phyloP scores from a whole-genome alignment of 2,113 vertebrate species.

The Barbus barbus region DNA sequence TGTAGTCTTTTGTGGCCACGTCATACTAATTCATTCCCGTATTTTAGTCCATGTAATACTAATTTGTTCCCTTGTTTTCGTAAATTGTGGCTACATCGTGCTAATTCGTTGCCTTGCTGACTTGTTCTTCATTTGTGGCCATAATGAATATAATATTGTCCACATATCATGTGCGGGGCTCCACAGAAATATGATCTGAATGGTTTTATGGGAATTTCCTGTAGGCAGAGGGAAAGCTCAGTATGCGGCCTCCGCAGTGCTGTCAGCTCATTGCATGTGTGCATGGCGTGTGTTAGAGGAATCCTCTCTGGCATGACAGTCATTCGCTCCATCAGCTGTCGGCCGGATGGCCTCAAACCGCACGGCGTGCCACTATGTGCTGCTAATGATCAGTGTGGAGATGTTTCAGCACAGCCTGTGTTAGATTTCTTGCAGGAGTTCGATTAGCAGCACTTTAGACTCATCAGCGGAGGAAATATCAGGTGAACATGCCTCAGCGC shows the following conservation, averaged over 20 bases:
- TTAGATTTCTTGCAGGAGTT: conserved; percentile 5
- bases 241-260: not conserved
- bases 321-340: not conserved
- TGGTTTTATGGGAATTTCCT: not conserved
- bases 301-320: not conserved
- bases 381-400: not conserved
- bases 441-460: not conserved
- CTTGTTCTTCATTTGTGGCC: not conserved
- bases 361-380: no score
- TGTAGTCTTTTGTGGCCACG: no score
- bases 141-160: not conserved
- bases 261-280: not conserved
- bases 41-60: no score
- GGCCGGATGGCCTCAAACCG: not conserved
- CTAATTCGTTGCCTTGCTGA: no score
- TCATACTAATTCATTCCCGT: no score
- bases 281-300: not conserved
- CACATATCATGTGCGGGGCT: not conserved
- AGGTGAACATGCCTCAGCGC: not conserved
- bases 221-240: no score
- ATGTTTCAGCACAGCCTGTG: not conserved
- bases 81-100: no score
- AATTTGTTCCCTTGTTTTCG: no score
- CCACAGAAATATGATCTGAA: not conserved
- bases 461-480: not conserved